Conservation (phyloP, 2,797 vertebrate species). For the Cottoperca gobio region DNA sequence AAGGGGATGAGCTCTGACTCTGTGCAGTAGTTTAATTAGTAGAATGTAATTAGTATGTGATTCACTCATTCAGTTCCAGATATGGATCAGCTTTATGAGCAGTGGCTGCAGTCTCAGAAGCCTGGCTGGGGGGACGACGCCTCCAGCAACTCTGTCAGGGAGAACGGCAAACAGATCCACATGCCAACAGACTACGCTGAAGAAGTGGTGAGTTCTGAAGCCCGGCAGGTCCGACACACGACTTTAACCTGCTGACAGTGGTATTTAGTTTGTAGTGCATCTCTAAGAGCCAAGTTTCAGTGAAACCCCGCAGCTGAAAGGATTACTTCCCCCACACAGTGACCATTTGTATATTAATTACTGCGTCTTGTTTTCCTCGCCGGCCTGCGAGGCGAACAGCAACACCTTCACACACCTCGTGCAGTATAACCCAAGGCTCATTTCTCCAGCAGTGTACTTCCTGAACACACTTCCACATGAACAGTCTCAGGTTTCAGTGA, state of each 20-base stretch:
- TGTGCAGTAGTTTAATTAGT: not conserved
- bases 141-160: conserved; percentile 84
- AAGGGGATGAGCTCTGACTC: not conserved
- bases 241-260: not conserved
- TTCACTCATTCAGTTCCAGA: conserved; percentile 89
- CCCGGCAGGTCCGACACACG: not conserved
- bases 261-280: not conserved
- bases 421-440: no score
- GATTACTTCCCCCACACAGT: no score
- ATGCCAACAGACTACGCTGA: conserved; percentile 99
- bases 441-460: no score
- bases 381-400: no score
- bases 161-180: conserved; percentile 96
- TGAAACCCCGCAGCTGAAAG: not conserved
- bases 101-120: conserved; percentile 95
- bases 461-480: no score
- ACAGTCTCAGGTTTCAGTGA: no score
- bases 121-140: conserved; percentile 90
- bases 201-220: conserved; percentile 82
- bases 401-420: no score
- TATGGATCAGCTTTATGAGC: conserved; percentile 97
- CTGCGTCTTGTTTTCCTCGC: no score
- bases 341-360: no score
- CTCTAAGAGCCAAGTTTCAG: not conserved
- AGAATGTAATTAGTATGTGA: not conserved